Evolutionary conservation across 2,113 vertebrate genomes (phyloP).

Genomic region (Egretta garzetta): DNA sequence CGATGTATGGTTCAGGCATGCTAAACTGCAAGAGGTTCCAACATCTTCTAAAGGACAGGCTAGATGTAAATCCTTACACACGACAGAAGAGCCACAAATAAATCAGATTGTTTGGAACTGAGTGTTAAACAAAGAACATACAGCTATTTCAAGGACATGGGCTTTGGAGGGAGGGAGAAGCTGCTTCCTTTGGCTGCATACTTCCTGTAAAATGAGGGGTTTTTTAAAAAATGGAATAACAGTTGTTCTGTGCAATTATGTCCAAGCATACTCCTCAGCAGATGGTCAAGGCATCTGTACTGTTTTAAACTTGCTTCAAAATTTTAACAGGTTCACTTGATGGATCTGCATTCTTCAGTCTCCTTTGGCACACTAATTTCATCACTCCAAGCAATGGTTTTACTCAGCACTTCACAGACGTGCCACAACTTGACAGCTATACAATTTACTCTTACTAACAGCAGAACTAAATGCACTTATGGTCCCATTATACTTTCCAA

Average conservation of each 20-base stretch:
- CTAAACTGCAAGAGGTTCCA: background rate
- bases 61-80: background rate
- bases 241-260: background rate
- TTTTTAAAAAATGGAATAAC: background rate
- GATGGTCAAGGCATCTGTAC: conserved; percentile 5
- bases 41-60: background rate
- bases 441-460: conserved; percentile 7
- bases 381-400: background rate
- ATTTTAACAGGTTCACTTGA: conserved; percentile 6
- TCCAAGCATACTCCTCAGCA: background rate
- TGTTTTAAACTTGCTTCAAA: background rate
- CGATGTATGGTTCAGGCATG: background rate
- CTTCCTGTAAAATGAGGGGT: background rate
- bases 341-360: background rate
- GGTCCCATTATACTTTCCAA: background rate
- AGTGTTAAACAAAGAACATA: background rate
- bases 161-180: background rate
- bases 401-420: background rate
- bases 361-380: background rate
- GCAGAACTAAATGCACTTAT: background rate
- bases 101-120: background rate
- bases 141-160: background rate
- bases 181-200: background rate
- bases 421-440: conserved; percentile 5
- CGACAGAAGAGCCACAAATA: background rate